Percentiles rank a stretch among this genome's conserved stretches.
Conservation (phyloP, 2,888 invertebrate genomes). For the Drosophila tripunctata region DNA sequence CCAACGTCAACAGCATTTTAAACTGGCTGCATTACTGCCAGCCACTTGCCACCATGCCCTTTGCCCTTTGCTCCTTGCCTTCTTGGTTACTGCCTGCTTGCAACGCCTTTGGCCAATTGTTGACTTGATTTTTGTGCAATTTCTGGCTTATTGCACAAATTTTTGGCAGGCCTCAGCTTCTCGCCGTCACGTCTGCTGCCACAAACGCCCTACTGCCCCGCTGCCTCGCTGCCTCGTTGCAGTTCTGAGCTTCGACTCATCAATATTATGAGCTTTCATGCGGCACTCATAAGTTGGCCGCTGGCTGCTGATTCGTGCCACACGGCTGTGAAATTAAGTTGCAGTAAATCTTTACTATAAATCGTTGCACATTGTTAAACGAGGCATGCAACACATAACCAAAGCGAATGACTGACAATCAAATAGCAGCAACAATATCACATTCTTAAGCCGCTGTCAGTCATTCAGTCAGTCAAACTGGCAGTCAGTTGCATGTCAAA, state of each 20-base stretch:
- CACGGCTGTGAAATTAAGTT: slow-evolving; percentile 50
- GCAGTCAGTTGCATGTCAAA: slow-evolving; percentile 69
- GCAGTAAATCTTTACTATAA: slow-evolving; percentile 46
- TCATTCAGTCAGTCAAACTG: slow-evolving; percentile 33
- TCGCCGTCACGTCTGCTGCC: slow-evolving; percentile 53
- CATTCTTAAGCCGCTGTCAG: slow-evolving; percentile 20
- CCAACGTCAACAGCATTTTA: slow-evolving; percentile 67
- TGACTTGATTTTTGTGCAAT: slow-evolving; percentile 73
- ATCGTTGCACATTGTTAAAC: slow-evolving; percentile 25
- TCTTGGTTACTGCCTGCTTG: slow-evolving; percentile 16
- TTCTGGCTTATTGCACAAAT: slow-evolving; percentile 73
- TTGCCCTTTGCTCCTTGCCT: not conserved
- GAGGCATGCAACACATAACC: slow-evolving; percentile 32
- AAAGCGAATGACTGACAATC: slow-evolving; percentile 54
- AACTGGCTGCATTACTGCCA: slow-evolving; percentile 48
- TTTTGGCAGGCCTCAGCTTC: slow-evolving; percentile 29
- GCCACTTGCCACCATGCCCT: not conserved
- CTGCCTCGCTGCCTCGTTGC: not conserved
- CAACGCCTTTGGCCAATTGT: slow-evolving; percentile 30
- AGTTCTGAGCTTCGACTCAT: slow-evolving; percentile 25
- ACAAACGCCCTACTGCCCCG: not conserved
- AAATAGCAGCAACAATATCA: slow-evolving; percentile 4
- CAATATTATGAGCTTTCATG: slow-evolving; percentile 62
- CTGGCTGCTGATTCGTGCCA: not conserved
- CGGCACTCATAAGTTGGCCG: slow-evolving; percentile 2